These are phyloP conservation scores for Limnephilus auricula DNA, from an alignment of 2,888 invertebrate species.

Conservation along the genomic window DNA sequence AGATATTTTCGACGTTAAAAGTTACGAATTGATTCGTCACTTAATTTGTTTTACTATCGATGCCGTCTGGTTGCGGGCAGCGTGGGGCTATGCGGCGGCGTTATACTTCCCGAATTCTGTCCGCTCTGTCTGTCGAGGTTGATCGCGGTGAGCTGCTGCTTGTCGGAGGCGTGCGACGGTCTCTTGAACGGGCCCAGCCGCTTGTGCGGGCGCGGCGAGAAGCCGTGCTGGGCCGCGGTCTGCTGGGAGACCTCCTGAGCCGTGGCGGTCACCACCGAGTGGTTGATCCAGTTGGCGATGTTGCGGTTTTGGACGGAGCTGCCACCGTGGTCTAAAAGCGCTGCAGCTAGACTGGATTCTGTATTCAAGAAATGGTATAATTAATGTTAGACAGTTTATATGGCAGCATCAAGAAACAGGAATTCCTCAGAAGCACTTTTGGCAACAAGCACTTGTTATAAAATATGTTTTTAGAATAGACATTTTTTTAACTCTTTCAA, in stretches of 20 bases:
- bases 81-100: constrained; percentile 65
- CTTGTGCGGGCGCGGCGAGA: constrained; percentile 84
- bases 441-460: background rate
- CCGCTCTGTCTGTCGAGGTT: constrained; percentile 57
- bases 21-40: background rate
- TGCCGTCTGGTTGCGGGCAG: constrained; percentile 61
- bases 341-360: constrained; percentile 78
- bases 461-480: too few species aligned
- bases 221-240: constrained; percentile 72
- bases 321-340: constrained; percentile 77
- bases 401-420: background rate
- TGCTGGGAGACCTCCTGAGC: constrained; percentile 65
- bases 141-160: constrained; percentile 64
- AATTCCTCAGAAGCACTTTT: background rate
- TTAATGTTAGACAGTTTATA: background rate
- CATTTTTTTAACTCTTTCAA: too few species aligned
- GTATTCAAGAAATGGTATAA: constrained; percentile 56
- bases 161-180: constrained; percentile 71
- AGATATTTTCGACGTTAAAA: background rate
- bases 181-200: constrained; percentile 83
- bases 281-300: constrained; percentile 64
- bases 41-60: constrained; percentile 44
- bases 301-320: constrained; percentile 43
- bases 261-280: constrained; percentile 70
- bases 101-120: constrained; percentile 43